Evolutionary conservation across 2,888 invertebrate species (phyloP), one percentile per base, ranked within the genome.

Genomic region (Aspidiotus destructor): DNA sequence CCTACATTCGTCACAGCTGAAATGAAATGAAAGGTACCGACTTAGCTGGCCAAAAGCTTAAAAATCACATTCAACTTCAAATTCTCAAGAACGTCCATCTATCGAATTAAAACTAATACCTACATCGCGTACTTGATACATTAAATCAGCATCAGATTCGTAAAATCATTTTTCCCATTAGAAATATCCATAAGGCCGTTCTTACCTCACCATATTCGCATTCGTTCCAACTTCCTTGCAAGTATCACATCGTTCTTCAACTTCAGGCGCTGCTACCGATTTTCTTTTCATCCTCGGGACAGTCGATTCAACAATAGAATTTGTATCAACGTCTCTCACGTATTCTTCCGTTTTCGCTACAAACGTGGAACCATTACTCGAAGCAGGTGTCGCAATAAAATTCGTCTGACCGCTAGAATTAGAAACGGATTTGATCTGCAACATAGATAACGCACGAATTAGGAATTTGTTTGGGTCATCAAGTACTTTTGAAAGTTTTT

Each of bases 1-100:
- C 75, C 83, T 83, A 78, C 96, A 96, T 77, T 91, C 92, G 79
- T 95, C 94, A 78, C 95, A 95, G 77, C 92, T 93, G 75, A 71
- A 77, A 75, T 54, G 71, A 70, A 71, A 68, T 16, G 53, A 54
- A 48, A 41, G 15, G 15, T 57, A 10, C 11, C 44, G 11, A 11
- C 2, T 13, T 48, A 48, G 48, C 48, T 1, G 48, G 13, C 48
- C 48, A 41, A 57, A 16, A 8, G 55, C n/a, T 42, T 13, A 71
- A 58, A 63, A 54, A 55, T 55, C n/a, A n/a, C n/a, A n/a, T n/a
- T n/a, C n/a, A n/a, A 28, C 28, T 28, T 28, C 28, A 28, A 28
- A 28, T 3, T 28, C 28, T 28, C 5, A 28, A 28, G 28, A 5
- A 28, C 28, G 28, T 28, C 1, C 28, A 28, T 28, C 28, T 5